phyloP scores from a whole-genome alignment of 2,888 invertebrate species.

The Timema cristinae region DNA sequence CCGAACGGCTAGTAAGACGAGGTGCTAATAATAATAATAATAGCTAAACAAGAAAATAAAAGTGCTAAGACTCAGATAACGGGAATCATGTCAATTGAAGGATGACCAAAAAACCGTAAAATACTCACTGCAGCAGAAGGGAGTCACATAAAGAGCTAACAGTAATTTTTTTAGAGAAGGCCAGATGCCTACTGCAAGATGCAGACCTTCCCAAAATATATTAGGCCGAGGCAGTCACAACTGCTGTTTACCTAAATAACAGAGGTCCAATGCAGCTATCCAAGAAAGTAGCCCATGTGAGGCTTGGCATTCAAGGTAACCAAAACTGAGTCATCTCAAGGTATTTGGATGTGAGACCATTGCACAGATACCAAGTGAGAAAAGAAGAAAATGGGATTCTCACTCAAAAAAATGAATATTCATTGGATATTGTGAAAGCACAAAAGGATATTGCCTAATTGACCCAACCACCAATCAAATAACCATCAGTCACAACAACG shows the following conservation, averaged over 20 bases:
- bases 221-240: slow-evolving; percentile 3
- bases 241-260: background rate
- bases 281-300: background rate
- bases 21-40: too few relatives aligned
- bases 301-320: background rate
- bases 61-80: too few relatives aligned
- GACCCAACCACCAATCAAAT: too few relatives aligned
- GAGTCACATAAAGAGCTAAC: background rate
- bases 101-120: background rate
- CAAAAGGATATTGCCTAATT: too few relatives aligned
- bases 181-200: background rate
- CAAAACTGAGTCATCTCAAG: background rate
- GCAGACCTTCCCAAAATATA: background rate
- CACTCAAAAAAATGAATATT: background rate
- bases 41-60: too few relatives aligned
- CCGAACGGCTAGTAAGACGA: too few relatives aligned
- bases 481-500: too few relatives aligned
- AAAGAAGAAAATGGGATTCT: background rate
- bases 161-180: background rate
- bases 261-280: background rate
- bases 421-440: too few relatives aligned
- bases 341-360: background rate
- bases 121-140: background rate
- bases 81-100: background rate
- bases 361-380: background rate